Base-by-base conservation (phyloP, 2,113 vertebrate species). In the Cathartes aura region DNA sequence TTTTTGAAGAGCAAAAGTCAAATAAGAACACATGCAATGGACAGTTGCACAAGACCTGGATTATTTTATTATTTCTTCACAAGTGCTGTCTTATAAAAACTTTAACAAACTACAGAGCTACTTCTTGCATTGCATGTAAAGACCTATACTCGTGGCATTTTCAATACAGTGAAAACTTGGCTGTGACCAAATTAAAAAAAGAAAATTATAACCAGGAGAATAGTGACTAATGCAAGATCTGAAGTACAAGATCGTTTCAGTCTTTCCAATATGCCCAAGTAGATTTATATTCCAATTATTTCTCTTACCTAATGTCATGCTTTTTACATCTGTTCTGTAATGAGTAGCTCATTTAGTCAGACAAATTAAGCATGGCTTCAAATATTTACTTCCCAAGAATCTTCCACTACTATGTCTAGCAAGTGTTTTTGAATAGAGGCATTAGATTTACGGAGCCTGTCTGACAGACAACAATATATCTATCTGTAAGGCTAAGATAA, bases 401-500 rank as follows among this genome's bases (percentile, higher is more conserved):
- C 30, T 90, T 81, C 30, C 43, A 23, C 40, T 45, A 43, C 30
- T 55, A 29, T 30, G 21, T 87, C 73, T 96, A 87, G 29, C 43
- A 93, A 79, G 13, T 40, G 42, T 22, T 53, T 95, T 91, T 92
- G 45, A 67, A 76, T n/a, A 80, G 58, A 89, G 24, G 10, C 14
- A 50, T 40, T 89, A 87, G 13, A 55, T 91, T 91, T 79, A 62
- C 0, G 0, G 20, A 88, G 21, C 56, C 45, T 85, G 36, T 47
- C 79, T 84, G 79, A 55, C 45, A 93, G 82, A 82, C 45, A 80
- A 42, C 40, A 45, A n/a, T 89, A 68, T 83, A 64, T 84, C 81
- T 84, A 34, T 89, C 93, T 81, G 40, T 89, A 76, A 94, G 40
- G 36, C 40, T 94, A 60, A 93, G 62, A 67, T 90, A 86, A 96